Evolutionary conservation across 1,140 invertebrate genomes (phyloP).

Genomic region (Bradynema listronoti): DNA sequence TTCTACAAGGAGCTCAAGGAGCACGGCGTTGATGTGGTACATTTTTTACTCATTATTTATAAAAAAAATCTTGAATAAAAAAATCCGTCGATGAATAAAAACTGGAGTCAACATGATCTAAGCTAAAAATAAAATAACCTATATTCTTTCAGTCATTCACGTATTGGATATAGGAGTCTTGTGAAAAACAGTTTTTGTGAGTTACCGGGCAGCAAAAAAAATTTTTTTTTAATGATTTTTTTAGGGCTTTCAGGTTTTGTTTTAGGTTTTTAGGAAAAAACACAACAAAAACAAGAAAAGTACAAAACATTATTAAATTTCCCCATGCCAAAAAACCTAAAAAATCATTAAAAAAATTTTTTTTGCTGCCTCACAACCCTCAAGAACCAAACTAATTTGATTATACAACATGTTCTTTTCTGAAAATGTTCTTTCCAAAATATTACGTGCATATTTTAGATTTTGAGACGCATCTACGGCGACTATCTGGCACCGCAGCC

Average conservation of each 20-base stretch:
- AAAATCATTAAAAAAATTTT: constrained; percentile 9
- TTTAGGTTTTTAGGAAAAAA: too few relatives aligned
- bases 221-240: too few relatives aligned
- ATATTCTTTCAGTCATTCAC: neutral
- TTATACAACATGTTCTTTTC: constrained; percentile 7
- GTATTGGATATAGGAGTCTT: too few relatives aligned
- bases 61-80: neutral
- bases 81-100: neutral
- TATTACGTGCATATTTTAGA: too few relatives aligned
- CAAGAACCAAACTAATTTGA: neutral
- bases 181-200: too few relatives aligned
- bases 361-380: neutral
- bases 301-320: too few relatives aligned
- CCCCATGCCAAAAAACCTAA: too few relatives aligned
- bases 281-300: too few relatives aligned
- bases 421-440: too few relatives aligned
- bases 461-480: constrained; percentile 68
- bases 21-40: constrained; percentile 85
- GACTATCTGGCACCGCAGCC: constrained; percentile 71
- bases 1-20: constrained; percentile 97
- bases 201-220: too few relatives aligned
- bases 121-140: neutral
- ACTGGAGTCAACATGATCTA: neutral
- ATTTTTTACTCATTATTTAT: constrained; percentile 1
- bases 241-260: too few relatives aligned